Conservation (phyloP, 2,888 invertebrate genomes). For the Plebejus argus region DNA sequence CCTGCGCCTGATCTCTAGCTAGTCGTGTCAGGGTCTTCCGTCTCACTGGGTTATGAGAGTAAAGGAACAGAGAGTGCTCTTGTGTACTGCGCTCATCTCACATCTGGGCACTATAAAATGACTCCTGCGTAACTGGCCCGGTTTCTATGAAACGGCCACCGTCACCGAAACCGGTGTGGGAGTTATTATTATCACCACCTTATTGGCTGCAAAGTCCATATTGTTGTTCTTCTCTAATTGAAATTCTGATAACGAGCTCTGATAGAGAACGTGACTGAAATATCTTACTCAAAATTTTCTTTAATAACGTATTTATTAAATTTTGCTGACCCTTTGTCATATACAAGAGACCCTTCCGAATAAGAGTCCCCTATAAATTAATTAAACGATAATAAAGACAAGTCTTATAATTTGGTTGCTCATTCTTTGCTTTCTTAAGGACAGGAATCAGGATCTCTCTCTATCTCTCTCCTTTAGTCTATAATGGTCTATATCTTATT, state of each 20-base stretch:
- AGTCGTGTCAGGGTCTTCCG: too few relatives aligned
- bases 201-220: background rate
- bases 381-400: background rate
- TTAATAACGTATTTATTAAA: slow-evolving; percentile 10
- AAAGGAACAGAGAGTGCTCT: too few relatives aligned
- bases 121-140: too few relatives aligned
- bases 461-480: too few relatives aligned
- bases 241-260: background rate
- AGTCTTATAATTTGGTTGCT: background rate
- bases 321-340: background rate
- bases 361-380: background rate
- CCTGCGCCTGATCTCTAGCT: too few relatives aligned
- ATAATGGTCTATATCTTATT: too few relatives aligned
- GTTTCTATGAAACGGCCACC: too few relatives aligned
- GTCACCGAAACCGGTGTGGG: too few relatives aligned
- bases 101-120: too few relatives aligned
- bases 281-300: slow-evolving; percentile 1
- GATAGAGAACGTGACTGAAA: background rate
- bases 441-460: background rate
- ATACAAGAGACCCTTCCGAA: background rate
- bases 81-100: too few relatives aligned
- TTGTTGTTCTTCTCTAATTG: background rate
- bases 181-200: background rate
- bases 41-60: too few relatives aligned
- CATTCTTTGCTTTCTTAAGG: background rate